Percentiles rank a stretch among this genome's conserved stretches.
phyloP scores from a whole-genome alignment of 2,797 vertebrate species.

The Rhinoraja longicauda region DNA sequence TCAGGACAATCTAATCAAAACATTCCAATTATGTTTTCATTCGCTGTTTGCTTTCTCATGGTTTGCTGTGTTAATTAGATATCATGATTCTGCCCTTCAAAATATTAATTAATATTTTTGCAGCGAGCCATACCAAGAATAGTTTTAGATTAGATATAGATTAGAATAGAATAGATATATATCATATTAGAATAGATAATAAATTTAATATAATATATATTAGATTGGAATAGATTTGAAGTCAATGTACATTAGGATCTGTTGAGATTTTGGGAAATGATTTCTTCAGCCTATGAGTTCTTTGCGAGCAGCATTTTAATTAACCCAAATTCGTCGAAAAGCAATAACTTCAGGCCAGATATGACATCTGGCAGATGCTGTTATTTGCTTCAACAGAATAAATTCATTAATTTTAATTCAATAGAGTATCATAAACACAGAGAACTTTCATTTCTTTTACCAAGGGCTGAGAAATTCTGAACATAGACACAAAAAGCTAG shows the following conservation, averaged over 20 bases:
- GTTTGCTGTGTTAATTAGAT: conserved; percentile 73
- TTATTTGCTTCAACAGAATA: conserved; percentile 13
- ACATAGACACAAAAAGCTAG: too few species aligned
- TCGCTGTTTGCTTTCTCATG: conserved; percentile 69
- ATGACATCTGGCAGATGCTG: neutral
- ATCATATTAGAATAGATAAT: too few species aligned
- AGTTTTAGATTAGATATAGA: conserved; percentile 44
- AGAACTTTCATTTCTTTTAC: neutral
- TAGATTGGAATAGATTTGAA: conserved; percentile 50
- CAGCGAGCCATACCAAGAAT: conserved; percentile 62
- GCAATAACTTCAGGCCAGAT: neutral
- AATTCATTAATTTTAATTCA: conserved; percentile 17
- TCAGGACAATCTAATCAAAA: conserved; percentile 61
- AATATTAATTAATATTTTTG: conserved; percentile 73
- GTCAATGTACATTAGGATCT: conserved; percentile 48
- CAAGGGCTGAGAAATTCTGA: too few species aligned
- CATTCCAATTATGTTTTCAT: conserved; percentile 73
- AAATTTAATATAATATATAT: too few species aligned
- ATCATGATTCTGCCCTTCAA: conserved; percentile 69
- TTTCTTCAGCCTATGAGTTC: conserved; percentile 46
- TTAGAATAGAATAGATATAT: too few species aligned
- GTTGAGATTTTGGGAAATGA: conserved; percentile 51
- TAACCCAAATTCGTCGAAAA: conserved; percentile 48
- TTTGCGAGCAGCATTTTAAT: conserved; percentile 59
- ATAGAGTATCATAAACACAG: neutral